These are phyloP conservation scores for Lypha dubia DNA, from an alignment of 2,888 invertebrate species.

Conservation along the genomic window DNA sequence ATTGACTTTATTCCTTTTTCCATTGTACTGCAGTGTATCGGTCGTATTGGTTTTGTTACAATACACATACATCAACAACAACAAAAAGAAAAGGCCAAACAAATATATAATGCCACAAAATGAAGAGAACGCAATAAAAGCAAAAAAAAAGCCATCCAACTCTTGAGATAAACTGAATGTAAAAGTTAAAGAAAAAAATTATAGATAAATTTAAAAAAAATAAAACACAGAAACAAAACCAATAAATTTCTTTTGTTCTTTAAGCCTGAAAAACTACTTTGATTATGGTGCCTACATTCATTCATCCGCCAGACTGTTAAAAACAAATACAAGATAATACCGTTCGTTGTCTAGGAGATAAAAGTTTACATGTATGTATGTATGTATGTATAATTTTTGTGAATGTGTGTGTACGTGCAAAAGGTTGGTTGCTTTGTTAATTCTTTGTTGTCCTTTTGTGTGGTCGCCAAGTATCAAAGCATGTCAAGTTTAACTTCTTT, in stretches of 20 bases:
- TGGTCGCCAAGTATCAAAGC: constrained; percentile 68
- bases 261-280: constrained; percentile 60
- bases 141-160: constrained; percentile 32
- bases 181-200: constrained; percentile 40
- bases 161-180: constrained; percentile 38
- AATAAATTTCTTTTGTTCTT: constrained; percentile 65
- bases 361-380: not conserved
- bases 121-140: not conserved
- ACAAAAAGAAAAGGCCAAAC: not conserved
- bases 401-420: not conserved
- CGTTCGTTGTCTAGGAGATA: constrained; percentile 3
- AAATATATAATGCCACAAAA: constrained; percentile 41
- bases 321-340: constrained; percentile 18
- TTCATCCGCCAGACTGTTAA: not conserved
- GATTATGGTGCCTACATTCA: constrained; percentile 33
- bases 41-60: constrained; percentile 50
- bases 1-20: constrained; percentile 68
- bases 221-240: constrained; percentile 33
- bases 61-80: constrained; percentile 4
- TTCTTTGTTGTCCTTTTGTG: constrained; percentile 69
- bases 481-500: constrained; percentile 67
- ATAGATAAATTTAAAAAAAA: constrained; percentile 29
- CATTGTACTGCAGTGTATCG: constrained; percentile 58
- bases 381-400: not conserved
- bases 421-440: constrained; percentile 11